These are phyloP conservation scores for Enteromius fasciolatus DNA, from an alignment of 2,797 vertebrate species.

Conservation along the genomic window DNA sequence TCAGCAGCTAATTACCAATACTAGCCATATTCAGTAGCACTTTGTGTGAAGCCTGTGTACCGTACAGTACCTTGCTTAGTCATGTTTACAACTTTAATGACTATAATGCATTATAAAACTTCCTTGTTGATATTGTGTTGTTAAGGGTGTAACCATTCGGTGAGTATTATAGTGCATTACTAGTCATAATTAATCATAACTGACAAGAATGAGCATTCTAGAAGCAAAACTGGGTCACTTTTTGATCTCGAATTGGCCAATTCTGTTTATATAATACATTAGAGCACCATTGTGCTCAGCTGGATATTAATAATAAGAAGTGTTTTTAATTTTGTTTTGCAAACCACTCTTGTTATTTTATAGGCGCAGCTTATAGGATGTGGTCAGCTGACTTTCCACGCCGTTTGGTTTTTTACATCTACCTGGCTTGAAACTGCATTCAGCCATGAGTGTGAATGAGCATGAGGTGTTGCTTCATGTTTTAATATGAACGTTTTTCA, in stretches of 20 bases:
- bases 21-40: neutral
- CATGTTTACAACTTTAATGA: neutral
- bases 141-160: neutral
- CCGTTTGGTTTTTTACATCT: slow-evolving; percentile 11
- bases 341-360: neutral
- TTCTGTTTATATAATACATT: neutral
- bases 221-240: neutral
- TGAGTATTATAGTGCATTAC: neutral
- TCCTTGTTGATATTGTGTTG: neutral
- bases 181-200: neutral
- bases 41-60: neutral
- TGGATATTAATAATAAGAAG: neutral
- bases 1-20: neutral
- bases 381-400: slow-evolving; percentile 38
- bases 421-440: slow-evolving; percentile 17
- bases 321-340: neutral
- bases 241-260: neutral
- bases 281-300: neutral
- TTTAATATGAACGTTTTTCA: slow-evolving; percentile 72
- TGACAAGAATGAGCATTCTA: neutral
- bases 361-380: slow-evolving; percentile 7
- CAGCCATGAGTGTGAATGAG: slow-evolving; percentile 26
- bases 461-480: slow-evolving; percentile 38
- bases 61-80: neutral
- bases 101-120: neutral